Evolutionary conservation across 2,888 invertebrate species (phyloP), one percentile per base, ranked within the genome.

Genomic region (Mythimna lalbum): DNA sequence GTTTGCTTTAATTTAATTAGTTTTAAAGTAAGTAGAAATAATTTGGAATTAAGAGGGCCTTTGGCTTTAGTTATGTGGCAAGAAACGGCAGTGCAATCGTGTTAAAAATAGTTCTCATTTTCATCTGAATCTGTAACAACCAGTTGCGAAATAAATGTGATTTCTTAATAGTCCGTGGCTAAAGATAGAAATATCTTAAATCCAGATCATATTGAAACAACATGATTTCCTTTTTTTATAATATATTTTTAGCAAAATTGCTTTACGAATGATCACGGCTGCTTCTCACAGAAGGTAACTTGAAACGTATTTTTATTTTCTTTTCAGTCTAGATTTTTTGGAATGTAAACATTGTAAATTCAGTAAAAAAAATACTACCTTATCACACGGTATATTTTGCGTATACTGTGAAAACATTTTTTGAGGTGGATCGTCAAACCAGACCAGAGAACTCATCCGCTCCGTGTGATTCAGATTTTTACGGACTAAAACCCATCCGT

Each of bases 1-100:
- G 36, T 43, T 75, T 59, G 52, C 39, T 77, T 80, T 64, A 64
- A 64, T 75, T 72, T 63, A 68, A 80, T 74, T 61, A 64, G 39
- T 62, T 52, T 56, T 33, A 68, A 50, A n/a, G 74, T 67, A 36
- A 49, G 12, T 50, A n/a, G 5, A n/a, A 50, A 14, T 60, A 31
- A 49, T 60, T 78, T 57, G 27, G 39, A 59, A 60, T 63, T 53
- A 59, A 50, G 63, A 50, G 19, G 27, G 49, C 9, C 49, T 70
- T 4, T 27, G 17, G 12, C 1, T 43, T 21, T 50, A 55, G 3
- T n/a, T 47, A 67, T 21, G 4, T n/a, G 6, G 9, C 12, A 31
- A 52, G n/a, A 36, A 50, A 47, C n/a, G 4, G 12, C 12, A 43
- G 17, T 43, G 43, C 19, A 43, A 19, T 12, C 1, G 9, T 4